Evolutionary conservation across 2,113 vertebrate species (phyloP), one percentile per base, ranked within the genome.

Genomic region (Halcyon senegalensis): DNA sequence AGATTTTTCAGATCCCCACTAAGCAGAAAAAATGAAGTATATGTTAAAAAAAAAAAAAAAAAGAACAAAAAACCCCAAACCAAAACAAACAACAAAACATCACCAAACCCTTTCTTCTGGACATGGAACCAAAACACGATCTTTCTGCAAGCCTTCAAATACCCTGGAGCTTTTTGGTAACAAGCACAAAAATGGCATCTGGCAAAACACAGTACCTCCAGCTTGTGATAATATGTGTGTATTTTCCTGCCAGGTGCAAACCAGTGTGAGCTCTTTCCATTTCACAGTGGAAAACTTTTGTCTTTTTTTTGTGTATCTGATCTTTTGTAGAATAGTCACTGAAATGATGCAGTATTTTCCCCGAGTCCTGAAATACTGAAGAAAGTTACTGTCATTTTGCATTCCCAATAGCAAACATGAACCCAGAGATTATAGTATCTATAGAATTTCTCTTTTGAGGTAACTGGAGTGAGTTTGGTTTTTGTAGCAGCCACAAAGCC

Each of bases 191-290:
- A 93, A 53, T 6, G 51, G n/a, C 92, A 96, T 94, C 86, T 97
- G 93, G 63, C 67, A 84, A 88, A 91, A 37, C n/a, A 9, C 44
- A 28, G 11, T 44, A 66, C 55, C 95, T 94, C 73, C 87, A 96
- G 89, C 89, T 44, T 95, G 79, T 80, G 83, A 70, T 67, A 64
- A 70, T 73, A 20, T 64, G 33, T 21, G 20, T 80, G 37, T 27
- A 51, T 93, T 93, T 95, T 93, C 56, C 77, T 69, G 94, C 92
- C 97, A 97, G 96, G 93, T 97, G 96, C 91, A 89, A 87, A 87
- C 16, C 92, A 69, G 41, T 70, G 6, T 83, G 95, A 93, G 59
- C 19, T 80, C 58, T 64, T 88, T 81, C 68, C 83, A 64, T 68
- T 88, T 91, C 85, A 78, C 14, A 0, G 60, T 64, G 69, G 79